Percentiles rank a stretch among this genome's conserved stretches.
phyloP scores from a whole-genome alignment of 1,140 invertebrate species.

The Drosophila tani region DNA sequence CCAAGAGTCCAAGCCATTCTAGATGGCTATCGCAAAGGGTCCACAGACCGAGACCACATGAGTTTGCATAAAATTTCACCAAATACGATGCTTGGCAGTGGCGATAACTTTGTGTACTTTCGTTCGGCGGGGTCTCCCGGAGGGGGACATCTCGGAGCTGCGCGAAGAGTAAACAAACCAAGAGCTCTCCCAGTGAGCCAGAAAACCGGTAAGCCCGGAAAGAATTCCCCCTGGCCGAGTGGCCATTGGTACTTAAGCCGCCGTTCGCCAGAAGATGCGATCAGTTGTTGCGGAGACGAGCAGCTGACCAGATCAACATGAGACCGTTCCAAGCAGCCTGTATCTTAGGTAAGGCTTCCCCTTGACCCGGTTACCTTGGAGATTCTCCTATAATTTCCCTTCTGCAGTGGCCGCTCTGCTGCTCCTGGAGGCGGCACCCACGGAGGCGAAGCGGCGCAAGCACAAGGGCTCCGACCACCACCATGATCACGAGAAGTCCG shows the following conservation, averaged over 20 bases:
- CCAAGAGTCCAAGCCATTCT: constrained; percentile 56
- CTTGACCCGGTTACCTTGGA: not conserved
- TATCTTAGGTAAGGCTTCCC: constrained; percentile 56
- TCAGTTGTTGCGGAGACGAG: constrained; percentile 63
- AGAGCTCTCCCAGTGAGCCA: constrained; percentile 42
- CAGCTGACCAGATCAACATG: constrained; percentile 62
- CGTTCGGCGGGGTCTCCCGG: constrained; percentile 35
- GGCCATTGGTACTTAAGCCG: constrained; percentile 64
- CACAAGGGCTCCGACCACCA: constrained; percentile 65
- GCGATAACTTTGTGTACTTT: constrained; percentile 68
- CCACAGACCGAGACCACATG: constrained; percentile 50
- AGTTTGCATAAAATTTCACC: constrained; percentile 81
- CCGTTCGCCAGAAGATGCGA: constrained; percentile 51
- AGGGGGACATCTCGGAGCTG: constrained; percentile 21
- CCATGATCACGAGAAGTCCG: constrained; percentile 19
- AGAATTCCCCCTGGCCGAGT: constrained; percentile 54
- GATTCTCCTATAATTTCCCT: not conserved
- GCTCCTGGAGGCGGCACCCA: constrained; percentile 38
- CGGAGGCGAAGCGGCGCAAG: constrained; percentile 68
- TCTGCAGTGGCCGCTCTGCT: constrained; percentile 49
- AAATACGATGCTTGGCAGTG: constrained; percentile 23
- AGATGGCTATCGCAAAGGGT: constrained; percentile 56
- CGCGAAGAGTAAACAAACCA: constrained; percentile 40
- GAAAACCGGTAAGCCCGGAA: constrained; percentile 71
- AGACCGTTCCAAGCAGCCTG: constrained; percentile 50